Conservation (phyloP, 2,888 invertebrate species). For the Digitonthophagus gazella region DNA sequence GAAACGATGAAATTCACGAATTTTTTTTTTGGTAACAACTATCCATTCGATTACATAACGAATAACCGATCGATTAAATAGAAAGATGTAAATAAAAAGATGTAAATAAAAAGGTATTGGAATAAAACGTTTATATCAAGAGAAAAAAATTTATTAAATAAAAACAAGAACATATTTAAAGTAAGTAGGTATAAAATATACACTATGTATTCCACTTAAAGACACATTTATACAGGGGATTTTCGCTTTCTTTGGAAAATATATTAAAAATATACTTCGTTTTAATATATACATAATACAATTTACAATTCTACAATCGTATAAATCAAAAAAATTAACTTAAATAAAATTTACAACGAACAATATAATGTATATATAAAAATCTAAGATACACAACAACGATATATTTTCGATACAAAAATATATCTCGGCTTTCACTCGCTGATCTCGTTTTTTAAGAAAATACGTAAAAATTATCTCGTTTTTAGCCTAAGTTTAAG, state of each 20-base stretch:
- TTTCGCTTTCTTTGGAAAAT: constrained; percentile 30
- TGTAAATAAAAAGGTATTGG: not conserved
- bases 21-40: not conserved
- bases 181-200: constrained; percentile 49
- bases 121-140: constrained; percentile 16
- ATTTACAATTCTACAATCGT: constrained; percentile 48
- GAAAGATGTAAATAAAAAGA: no score
- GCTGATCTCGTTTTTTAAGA: constrained; percentile 19
- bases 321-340: constrained; percentile 40
- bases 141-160: constrained; percentile 46
- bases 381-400: constrained; percentile 46
- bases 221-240: constrained; percentile 28
- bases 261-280: constrained; percentile 26
- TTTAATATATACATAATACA: constrained; percentile 40
- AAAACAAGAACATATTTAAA: constrained; percentile 49
- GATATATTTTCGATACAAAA: not conserved
- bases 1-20: not conserved
- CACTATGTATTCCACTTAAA: constrained; percentile 39
- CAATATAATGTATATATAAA: constrained; percentile 28
- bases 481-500: constrained; percentile 32
- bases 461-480: constrained; percentile 17
- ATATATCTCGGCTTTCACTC: constrained; percentile 23
- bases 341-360: constrained; percentile 43
- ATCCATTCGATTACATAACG: not conserved
- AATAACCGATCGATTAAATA: no score